These are phyloP conservation scores for Erpobdella octoculata DNA, from an alignment of 2,888 invertebrate species.

Conservation along the genomic window DNA sequence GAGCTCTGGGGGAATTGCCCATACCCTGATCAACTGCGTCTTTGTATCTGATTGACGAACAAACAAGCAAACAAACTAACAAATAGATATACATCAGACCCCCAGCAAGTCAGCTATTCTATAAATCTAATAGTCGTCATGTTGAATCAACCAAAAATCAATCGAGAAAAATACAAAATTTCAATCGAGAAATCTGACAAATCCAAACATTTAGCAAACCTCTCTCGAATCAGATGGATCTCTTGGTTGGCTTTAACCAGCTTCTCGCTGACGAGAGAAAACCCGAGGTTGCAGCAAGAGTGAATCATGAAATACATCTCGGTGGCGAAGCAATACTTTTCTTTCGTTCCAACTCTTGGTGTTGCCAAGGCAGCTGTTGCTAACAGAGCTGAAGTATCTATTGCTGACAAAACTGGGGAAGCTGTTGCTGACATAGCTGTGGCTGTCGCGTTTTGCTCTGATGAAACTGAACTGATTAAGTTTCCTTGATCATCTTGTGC, in stretches of 20 bases:
- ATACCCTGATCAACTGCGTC: slow-evolving; percentile 60
- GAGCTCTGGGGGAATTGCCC: slow-evolving; percentile 56
- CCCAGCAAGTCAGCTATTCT: background rate
- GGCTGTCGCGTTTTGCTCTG: no score
- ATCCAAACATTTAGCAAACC: no score
- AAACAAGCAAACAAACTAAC: background rate
- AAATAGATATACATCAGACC: no score
- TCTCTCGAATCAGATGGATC: slow-evolving; percentile 65
- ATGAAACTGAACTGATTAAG: background rate
- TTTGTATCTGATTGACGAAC: slow-evolving; percentile 58
- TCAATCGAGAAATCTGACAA: no score
- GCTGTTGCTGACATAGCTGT: background rate
- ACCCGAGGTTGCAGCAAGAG: slow-evolving; percentile 70
- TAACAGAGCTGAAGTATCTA: slow-evolving; percentile 24
- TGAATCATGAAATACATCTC: slow-evolving; percentile 87
- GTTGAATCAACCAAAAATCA: background rate
- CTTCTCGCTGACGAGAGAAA: slow-evolving; percentile 54
- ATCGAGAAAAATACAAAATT: no score
- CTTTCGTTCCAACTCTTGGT: no score
- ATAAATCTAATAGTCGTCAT: background rate
- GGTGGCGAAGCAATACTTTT: slow-evolving; percentile 63
- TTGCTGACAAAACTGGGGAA: background rate
- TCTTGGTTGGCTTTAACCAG: slow-evolving; percentile 44
- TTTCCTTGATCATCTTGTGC: background rate
- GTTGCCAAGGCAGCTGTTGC: background rate